Evolutionary conservation across 1,140 invertebrate species (phyloP).

Genomic region (Drosophila guanche): DNA sequence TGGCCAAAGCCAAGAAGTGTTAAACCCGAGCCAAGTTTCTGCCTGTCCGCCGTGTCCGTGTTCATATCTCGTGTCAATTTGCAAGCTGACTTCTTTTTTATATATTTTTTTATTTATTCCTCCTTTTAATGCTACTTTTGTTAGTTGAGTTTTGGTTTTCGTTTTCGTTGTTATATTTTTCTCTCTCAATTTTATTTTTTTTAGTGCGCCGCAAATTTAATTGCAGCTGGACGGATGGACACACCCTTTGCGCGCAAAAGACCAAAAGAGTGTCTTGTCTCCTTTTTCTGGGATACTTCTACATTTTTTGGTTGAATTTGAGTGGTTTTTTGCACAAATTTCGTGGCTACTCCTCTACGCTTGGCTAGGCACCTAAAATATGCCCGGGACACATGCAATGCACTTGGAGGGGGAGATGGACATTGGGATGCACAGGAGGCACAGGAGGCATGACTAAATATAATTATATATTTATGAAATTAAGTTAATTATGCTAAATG

Average conservation of each 20-base stretch:
- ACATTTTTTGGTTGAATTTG: constrained; percentile 13
- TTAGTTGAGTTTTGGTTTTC: constrained; percentile 67
- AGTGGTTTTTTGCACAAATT: constrained; percentile 5
- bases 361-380: constrained; percentile 72
- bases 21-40: constrained; percentile 76
- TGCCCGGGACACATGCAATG: constrained; percentile 63
- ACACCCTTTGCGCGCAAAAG: constrained; percentile 68
- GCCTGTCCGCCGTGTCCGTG: constrained; percentile 59
- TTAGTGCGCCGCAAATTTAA: constrained; percentile 63
- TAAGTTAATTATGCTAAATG: constrained; percentile 79
- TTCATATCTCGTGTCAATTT: constrained; percentile 81
- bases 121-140: constrained; percentile 43
- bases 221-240: constrained; percentile 50
- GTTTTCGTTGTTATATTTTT: constrained; percentile 24
- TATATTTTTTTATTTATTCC: constrained; percentile 24
- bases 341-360: constrained; percentile 43
- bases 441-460: constrained; percentile 55
- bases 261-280: constrained; percentile 29
- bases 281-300: constrained; percentile 11
- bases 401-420: constrained; percentile 11
- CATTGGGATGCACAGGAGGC: constrained; percentile 17
- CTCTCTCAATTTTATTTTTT: constrained; percentile 19
- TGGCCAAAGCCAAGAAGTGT: constrained; percentile 72
- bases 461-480: constrained; percentile 82
- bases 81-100: constrained; percentile 68